Evolutionary conservation across 2,797 vertebrate species (phyloP).

Genomic region (Lepus oiostolus): DNA sequence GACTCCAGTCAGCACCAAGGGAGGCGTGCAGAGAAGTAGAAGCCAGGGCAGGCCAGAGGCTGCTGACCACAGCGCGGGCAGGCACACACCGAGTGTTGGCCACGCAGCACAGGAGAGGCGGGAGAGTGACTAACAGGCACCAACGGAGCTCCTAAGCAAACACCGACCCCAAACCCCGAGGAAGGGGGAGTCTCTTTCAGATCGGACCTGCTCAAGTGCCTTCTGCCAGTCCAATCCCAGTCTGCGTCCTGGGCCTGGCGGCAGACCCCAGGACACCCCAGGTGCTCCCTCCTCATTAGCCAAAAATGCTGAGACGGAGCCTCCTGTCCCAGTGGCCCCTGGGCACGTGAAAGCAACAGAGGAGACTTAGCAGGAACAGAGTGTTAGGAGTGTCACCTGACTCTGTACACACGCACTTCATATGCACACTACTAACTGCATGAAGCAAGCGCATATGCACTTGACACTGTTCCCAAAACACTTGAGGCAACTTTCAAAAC

Average conservation of each 20-base stretch:
- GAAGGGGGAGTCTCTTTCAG: not conserved
- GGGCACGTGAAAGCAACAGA: not conserved
- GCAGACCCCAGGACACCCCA: not conserved
- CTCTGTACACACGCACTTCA: not conserved
- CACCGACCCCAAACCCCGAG: not conserved
- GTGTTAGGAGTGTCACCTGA: not conserved
- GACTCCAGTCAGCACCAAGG: not conserved
- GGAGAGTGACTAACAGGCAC: not conserved
- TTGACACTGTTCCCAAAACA: not conserved
- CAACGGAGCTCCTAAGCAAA: not conserved
- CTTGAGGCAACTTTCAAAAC: slow-evolving; percentile 35
- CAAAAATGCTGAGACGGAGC: not conserved
- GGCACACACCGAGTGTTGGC: not conserved
- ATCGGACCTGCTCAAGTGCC: not conserved
- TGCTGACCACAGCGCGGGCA: not conserved
- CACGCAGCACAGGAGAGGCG: not conserved
- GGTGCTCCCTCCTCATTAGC: not conserved
- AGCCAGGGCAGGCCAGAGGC: not conserved
- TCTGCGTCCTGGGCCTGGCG: not conserved
- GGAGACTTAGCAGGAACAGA: not conserved
- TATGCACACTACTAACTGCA: not conserved
- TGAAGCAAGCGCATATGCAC: no score
- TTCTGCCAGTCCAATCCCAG: not conserved
- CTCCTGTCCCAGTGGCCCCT: not conserved
- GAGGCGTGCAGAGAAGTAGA: accelerated